A percentile compares a stretch with the other conserved stretches of the same genome.
Conservation (phyloP, 2,113 vertebrate genomes). For the Isichthys henryi region DNA sequence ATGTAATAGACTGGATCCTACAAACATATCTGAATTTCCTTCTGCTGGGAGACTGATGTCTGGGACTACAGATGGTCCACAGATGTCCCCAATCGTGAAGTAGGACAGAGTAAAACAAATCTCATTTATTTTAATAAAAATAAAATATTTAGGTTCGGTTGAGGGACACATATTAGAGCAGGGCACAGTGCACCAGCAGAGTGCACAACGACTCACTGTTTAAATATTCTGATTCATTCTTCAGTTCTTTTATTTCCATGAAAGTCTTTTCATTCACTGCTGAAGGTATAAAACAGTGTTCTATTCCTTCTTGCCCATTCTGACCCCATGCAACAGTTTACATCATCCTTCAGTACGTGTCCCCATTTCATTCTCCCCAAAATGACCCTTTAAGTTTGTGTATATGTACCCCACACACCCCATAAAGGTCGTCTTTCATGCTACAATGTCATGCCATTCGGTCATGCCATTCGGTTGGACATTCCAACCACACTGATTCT, state of each 20-base stretch:
- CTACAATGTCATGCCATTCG: not conserved
- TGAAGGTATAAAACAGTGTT: not conserved
- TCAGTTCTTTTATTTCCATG: not conserved
- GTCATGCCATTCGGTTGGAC: not conserved
- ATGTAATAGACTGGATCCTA: not conserved
- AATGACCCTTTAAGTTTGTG: not conserved
- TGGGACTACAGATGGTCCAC: not conserved
- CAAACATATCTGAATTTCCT: not conserved
- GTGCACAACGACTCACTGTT: not conserved
- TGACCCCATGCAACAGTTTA: not conserved
- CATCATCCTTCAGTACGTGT: not conserved
- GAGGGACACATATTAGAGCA: not conserved
- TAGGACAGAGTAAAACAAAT: not conserved
- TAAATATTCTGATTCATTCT: not conserved
- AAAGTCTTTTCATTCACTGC: not conserved
- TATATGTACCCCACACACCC: not conserved
- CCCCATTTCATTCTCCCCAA: not conserved
- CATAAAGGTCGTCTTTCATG: not conserved
- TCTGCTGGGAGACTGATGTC: not conserved
- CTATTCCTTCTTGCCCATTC: not conserved
- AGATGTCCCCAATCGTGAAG: not conserved
- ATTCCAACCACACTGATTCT: not conserved
- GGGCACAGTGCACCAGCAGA: not conserved
- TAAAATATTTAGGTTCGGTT: not conserved
- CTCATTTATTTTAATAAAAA: not conserved